phyloP scores from a whole-genome alignment of 1,140 invertebrate species.

The Dufourea novaeangliae region DNA sequence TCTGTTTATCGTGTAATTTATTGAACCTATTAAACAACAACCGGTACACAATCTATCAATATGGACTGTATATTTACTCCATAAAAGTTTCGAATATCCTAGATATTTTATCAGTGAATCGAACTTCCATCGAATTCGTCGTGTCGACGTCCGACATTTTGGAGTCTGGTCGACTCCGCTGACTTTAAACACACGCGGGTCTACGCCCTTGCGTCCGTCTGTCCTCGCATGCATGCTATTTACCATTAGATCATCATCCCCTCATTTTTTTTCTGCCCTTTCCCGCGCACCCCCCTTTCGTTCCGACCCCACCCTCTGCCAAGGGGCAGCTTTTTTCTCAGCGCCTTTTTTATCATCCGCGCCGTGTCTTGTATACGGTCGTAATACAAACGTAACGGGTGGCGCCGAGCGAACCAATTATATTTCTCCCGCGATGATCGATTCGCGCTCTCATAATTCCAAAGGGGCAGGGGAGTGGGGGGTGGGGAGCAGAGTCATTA shows the following conservation, averaged over 20 bases:
- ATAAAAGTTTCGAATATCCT: too few species aligned
- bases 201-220: slow-evolving; percentile 11
- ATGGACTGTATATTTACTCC: too few species aligned
- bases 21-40: too few species aligned
- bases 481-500: slow-evolving; percentile 46
- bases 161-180: not conserved
- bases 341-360: slow-evolving; percentile 16
- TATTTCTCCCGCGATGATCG: slow-evolving; percentile 51
- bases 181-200: slow-evolving; percentile 4
- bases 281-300: slow-evolving; percentile 17
- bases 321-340: slow-evolving; percentile 12
- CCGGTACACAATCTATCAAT: too few species aligned
- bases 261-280: slow-evolving; percentile 52
- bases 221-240: slow-evolving; percentile 52
- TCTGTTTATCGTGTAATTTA: too few species aligned
- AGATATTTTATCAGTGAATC: too few species aligned
- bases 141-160: not conserved
- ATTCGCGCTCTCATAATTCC: slow-evolving; percentile 25
- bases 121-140: too few species aligned
- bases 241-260: slow-evolving; percentile 65
- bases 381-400: slow-evolving; percentile 33
- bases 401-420: slow-evolving; percentile 42
- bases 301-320: not conserved
- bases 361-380: slow-evolving; percentile 28
- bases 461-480: too few species aligned